Evolutionary conservation across 2,888 invertebrate genomes (phyloP).

Genomic region (Idaea biselata): DNA sequence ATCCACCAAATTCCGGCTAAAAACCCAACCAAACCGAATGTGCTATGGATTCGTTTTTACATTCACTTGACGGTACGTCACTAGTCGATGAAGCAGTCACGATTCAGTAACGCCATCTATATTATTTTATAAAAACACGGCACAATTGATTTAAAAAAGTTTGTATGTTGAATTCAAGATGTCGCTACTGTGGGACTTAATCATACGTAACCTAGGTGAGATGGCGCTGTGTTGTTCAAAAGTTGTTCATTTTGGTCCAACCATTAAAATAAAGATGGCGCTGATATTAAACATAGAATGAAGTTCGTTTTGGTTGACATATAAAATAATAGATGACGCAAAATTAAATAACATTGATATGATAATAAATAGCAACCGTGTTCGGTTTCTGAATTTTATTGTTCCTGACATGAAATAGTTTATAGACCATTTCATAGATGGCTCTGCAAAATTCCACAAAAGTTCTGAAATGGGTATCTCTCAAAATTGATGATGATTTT

Average conservation of each 20-base stretch:
- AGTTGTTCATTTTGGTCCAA: neutral
- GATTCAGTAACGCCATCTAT: neutral
- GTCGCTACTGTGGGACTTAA: neutral
- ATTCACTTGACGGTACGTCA: conserved; percentile 8
- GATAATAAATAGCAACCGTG: too few species aligned
- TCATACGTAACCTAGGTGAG: too few species aligned
- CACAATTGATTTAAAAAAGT: neutral
- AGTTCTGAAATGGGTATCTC: too few species aligned
- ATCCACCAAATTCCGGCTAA: too few species aligned
- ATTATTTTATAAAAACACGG: neutral
- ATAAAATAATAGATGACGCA: neutral
- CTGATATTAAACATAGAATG: neutral
- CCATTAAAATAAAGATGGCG: neutral
- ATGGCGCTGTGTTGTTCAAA: too few species aligned
- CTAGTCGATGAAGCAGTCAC: conserved; percentile 30
- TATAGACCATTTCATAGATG: too few species aligned
- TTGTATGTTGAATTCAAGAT: neutral
- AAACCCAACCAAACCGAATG: too few species aligned
- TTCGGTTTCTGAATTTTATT: too few species aligned
- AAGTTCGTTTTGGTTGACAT: neutral
- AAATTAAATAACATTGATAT: neutral
- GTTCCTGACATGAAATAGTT: too few species aligned
- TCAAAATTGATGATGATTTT: too few species aligned
- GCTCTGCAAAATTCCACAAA: too few species aligned
- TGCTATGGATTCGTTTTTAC: neutral